Percentiles rank a stretch among this genome's conserved stretches.
phyloP scores from a whole-genome alignment of 1,140 invertebrate species.

The Drosophila tsacasi region DNA sequence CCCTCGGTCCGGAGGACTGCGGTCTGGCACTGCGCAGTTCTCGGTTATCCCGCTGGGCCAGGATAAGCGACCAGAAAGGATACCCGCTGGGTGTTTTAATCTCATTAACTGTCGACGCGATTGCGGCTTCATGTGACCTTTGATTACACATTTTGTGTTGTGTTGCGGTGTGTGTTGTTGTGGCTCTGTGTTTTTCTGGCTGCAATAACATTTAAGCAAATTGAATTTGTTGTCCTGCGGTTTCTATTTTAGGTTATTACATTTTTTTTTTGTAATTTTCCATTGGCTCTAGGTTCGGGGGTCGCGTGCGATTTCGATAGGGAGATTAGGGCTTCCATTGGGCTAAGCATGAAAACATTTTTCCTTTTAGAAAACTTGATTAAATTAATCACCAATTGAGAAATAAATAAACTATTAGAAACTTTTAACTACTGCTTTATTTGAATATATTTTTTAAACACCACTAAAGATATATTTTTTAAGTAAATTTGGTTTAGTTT shows the following conservation, averaged over 20 bases:
- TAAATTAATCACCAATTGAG: no score
- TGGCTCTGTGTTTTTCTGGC: conserved; percentile 44
- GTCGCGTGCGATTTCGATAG: conserved; percentile 25
- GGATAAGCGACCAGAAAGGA: conserved; percentile 44
- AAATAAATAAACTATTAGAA: neutral
- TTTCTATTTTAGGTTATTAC: neutral
- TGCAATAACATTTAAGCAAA: conserved; percentile 58
- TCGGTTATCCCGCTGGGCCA: conserved; percentile 55
- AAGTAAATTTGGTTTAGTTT: no score
- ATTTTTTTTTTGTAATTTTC: neutral
- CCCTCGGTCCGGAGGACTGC: neutral
- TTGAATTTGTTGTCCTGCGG: conserved; percentile 65
- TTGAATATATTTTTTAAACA: no score
- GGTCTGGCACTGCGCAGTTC: conserved; percentile 47
- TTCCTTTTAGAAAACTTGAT: neutral
- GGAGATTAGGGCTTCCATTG: neutral
- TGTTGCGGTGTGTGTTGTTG: conserved; percentile 30
- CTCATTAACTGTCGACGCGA: conserved; percentile 75
- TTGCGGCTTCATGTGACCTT: conserved; percentile 35
- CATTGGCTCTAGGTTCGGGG: no score
- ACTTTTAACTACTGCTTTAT: no score
- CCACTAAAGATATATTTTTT: no score
- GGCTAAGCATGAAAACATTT: neutral
- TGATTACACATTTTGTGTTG: conserved; percentile 43
- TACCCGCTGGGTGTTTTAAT: conserved; percentile 76